A percentile compares a stretch with the other conserved stretches of the same genome.
Evolutionary conservation across 1,140 invertebrate genomes (phyloP).

Genomic region (Drosophila setifemur): DNA sequence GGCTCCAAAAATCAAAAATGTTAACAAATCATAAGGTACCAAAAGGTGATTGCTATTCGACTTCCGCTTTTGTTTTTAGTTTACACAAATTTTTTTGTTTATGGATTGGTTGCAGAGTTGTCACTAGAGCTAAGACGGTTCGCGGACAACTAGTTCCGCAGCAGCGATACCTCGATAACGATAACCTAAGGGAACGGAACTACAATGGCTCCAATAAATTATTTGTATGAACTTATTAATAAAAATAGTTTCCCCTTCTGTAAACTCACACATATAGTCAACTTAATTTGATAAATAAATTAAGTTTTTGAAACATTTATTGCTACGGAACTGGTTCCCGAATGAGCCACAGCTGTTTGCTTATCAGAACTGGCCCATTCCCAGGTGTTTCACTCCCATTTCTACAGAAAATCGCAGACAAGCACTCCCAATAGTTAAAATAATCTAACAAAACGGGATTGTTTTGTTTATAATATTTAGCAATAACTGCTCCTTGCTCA

Average conservation of each 20-base stretch:
- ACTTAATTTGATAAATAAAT: no score
- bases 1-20: constrained; percentile 36
- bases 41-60: constrained; percentile 34
- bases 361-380: constrained; percentile 17
- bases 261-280: no score
- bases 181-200: neutral
- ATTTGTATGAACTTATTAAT: no score
- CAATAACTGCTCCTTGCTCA: neutral
- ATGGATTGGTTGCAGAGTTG: constrained; percentile 66
- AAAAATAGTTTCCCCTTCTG: no score
- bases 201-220: no score
- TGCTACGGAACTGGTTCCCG: neutral
- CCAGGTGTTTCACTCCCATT: constrained; percentile 32
- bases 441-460: neutral
- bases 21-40: constrained; percentile 39
- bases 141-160: neutral
- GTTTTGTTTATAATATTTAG: neutral
- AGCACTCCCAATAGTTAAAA: constrained; percentile 21
- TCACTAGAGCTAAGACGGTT: constrained; percentile 9
- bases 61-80: constrained; percentile 44
- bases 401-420: constrained; percentile 14
- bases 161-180: neutral
- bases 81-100: constrained; percentile 65
- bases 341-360: constrained; percentile 15
- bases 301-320: neutral